Base-by-base conservation (phyloP, 2,888 invertebrate genomes). In the Malacosoma neustria region DNA sequence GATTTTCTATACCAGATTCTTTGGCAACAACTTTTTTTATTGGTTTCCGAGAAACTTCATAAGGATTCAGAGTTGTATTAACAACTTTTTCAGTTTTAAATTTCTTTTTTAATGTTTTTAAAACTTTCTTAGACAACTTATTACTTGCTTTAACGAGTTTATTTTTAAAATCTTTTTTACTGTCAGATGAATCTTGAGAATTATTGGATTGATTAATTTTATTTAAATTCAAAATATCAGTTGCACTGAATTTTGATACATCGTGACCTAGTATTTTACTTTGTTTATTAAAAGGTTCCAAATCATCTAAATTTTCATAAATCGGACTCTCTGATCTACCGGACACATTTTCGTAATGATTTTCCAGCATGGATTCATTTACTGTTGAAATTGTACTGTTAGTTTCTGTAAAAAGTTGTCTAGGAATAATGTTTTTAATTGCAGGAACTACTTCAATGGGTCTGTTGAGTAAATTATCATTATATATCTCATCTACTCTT, bases 231-330 rank as follows among this genome's bases (percentile, higher is more conserved):
- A 85, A 69, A 1, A 86, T 87, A 37, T 86, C 85, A 14, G 65
- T 39, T 5, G 76, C 72, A 46, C 71, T 80, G 42, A 86, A 85
- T 3, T 73, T 72, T 1, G 85, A 81, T 0, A 87, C 86, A 36
- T 87, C 84, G 41, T 61, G 69, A 0, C 87, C 87, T 15, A 87
- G 48, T n/a, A 87, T 67, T 57, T 86, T 82, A 39, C 86, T 86
- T 55, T 84, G 86, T 43, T 87, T 87, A 41, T 85, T 86, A 14
- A 61, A 63, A 38, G 36, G 48, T n/a, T 61, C 57, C 0, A 43
- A 36, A 37, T 68, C 71, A 2, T 68, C 74, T 15, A 82, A 66
- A 39, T 82, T 81, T 46, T 82, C 84, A 33, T 82, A 82, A 12
- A 80, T 63, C 1, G 80, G 82, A 39, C 80, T 80, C 34, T 79